Percentiles rank a stretch among this genome's conserved stretches.
Conservation (phyloP, 2,797 vertebrate species). For the Anabas testudineus region DNA sequence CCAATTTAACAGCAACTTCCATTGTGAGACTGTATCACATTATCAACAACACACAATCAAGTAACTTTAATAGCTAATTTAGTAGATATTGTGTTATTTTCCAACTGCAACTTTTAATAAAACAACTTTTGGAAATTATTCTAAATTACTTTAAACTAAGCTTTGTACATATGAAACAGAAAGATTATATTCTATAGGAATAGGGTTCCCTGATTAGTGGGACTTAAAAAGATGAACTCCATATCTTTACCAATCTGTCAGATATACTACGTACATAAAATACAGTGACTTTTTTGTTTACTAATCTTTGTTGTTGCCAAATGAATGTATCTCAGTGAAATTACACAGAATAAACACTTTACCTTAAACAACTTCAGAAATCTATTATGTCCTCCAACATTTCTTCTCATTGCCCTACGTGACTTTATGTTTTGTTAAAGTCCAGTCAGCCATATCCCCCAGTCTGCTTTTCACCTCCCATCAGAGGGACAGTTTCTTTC, state of each 20-base stretch:
- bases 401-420: slow-evolving; percentile 42
- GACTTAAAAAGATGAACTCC: slow-evolving; percentile 22
- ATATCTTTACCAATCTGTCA: background rate
- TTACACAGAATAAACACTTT: background rate
- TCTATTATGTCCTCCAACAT: slow-evolving; percentile 37
- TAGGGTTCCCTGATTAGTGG: no score
- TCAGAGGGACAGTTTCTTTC: slow-evolving; percentile 75
- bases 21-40: background rate
- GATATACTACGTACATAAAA: slow-evolving; percentile 6
- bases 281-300: no score
- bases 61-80: background rate
- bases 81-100: background rate
- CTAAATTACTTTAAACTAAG: no score
- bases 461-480: slow-evolving; percentile 62
- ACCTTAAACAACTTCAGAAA: slow-evolving; percentile 32
- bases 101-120: background rate
- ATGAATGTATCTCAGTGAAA: background rate
- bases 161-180: no score
- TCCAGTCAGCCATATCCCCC: slow-evolving; percentile 64
- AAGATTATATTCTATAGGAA: no score
- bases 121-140: no score
- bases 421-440: slow-evolving; percentile 62
- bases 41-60: background rate
- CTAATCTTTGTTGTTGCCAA: background rate
- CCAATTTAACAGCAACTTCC: background rate